These are phyloP conservation scores for Pseudopodoces humilis DNA, from an alignment of 2,113 vertebrate species.

Conservation along the genomic window DNA sequence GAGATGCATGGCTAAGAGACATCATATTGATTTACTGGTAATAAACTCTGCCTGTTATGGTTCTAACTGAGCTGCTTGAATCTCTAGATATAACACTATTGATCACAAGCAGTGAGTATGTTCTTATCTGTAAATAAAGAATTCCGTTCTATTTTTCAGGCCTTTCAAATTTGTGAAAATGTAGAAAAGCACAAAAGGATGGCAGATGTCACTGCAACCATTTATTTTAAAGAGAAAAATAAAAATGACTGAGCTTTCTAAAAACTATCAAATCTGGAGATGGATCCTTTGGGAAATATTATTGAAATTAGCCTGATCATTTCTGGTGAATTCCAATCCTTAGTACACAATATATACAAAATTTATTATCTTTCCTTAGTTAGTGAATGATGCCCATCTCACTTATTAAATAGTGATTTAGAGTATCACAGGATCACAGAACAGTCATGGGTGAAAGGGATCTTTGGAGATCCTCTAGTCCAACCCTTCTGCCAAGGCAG, in stretches of 20 bases:
- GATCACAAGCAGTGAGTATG: slow-evolving; percentile 44
- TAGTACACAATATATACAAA: not conserved
- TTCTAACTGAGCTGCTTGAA: slow-evolving; percentile 52
- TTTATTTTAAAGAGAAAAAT: not conserved
- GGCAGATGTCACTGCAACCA: not conserved
- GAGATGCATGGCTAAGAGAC: slow-evolving; percentile 33
- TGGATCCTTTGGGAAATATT: not conserved
- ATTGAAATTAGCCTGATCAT: not conserved
- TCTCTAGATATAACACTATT: slow-evolving; percentile 55
- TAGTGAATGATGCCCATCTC: not conserved
- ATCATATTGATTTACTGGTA: slow-evolving; percentile 66
- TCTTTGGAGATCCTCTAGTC: no score
- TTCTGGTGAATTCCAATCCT: not conserved
- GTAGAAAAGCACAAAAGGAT: not conserved
- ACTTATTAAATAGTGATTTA: not conserved
- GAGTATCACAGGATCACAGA: not conserved
- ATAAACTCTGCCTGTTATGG: slow-evolving; percentile 49
- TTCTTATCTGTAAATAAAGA: slow-evolving; percentile 67
- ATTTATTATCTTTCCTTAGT: not conserved
- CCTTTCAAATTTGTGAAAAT: slow-evolving; percentile 31
- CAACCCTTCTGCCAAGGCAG: not conserved
- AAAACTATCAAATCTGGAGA: not conserved
- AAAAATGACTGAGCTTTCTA: not conserved
- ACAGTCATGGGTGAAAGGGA: not conserved
- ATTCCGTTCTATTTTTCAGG: slow-evolving; percentile 19